Evolutionary conservation across 1,140 invertebrate species (phyloP), one percentile per base, ranked within the genome.

Genomic region (Heterodera carotae): DNA sequence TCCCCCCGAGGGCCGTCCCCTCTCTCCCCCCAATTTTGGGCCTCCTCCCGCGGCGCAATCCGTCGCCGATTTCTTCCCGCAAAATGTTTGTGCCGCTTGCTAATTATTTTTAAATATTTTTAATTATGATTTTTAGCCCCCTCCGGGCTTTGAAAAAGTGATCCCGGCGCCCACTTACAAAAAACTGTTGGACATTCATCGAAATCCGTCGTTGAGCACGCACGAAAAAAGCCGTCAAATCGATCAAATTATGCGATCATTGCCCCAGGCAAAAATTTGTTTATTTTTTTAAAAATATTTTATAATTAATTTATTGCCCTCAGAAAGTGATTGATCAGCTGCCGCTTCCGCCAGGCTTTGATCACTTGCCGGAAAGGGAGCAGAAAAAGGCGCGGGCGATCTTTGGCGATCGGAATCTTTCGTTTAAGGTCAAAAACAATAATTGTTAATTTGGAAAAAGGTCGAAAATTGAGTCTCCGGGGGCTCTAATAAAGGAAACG

Each of bases 81-180:
- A 75, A 36, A 81, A 48, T 59, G 78, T 79, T 22, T 22, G 0
- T 39, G 10, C n/a, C n/a, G n/a, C n/a, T 53, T 53, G 4, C 22
- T 53, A n/a, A 18, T 18, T 53, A 53, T 53, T 22, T 56, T 56
- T 22, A 25, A 56, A 56, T n/a, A 56, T 22, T 18, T 22, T 56
- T 43, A 8, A 43, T 12, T 43, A 8, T 43, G 12, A 31, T 74
- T 25, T 22, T 53, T 15, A 82, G 80, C 80, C 80, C 59, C 80
- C 80, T 31, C 80, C 80, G 25, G 80, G 75, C 22, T 82, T 81
- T 29, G 73, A 82, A 67, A 48, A 70, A 68, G 80, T 81, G 34
- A 64, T 81, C 39, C 80, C 80, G 15, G 6, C 31, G 31, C 67
- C 80, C 4, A 56, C 60, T 27, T 82, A 82, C 53, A 18, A 67